Percentiles rank a stretch among this genome's conserved stretches.
Evolutionary conservation across 2,888 invertebrate species (phyloP).

Genomic region (Mechanitis messenoides): DNA sequence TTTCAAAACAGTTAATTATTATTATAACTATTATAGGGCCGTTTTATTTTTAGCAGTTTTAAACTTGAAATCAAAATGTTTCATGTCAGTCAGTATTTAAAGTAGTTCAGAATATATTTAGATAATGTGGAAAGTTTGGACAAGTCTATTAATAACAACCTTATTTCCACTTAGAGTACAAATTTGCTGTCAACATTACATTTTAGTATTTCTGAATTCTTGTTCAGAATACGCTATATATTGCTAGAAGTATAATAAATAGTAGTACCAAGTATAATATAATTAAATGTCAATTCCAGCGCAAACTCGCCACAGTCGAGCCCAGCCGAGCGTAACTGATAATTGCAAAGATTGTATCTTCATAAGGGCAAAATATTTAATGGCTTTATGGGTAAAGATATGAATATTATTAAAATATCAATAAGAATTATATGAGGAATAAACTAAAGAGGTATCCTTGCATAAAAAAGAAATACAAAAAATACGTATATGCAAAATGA

Average conservation of each 20-base stretch:
- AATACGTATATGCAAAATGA: too few species aligned
- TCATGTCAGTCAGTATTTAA: background rate
- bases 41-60: background rate
- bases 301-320: constrained; percentile 15
- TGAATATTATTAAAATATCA: too few species aligned
- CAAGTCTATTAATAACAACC: constrained; percentile 1
- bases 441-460: background rate
- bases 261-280: constrained; percentile 19
- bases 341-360: constrained; percentile 27
- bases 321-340: constrained; percentile 20
- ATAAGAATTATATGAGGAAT: background rate
- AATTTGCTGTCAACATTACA: too few species aligned
- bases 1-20: too few species aligned
- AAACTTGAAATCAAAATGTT: background rate
- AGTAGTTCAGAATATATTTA: constrained; percentile 1
- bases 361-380: constrained; percentile 21
- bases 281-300: constrained; percentile 31
- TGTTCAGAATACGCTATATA: too few species aligned
- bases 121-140: constrained; percentile 1
- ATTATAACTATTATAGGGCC: too few species aligned
- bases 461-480: too few species aligned
- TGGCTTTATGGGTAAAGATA: constrained; percentile 3
- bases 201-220: too few species aligned
- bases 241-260: background rate
- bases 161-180: background rate